Conservation (phyloP, 2,797 vertebrate species). For the Onychomys leucogaster region DNA sequence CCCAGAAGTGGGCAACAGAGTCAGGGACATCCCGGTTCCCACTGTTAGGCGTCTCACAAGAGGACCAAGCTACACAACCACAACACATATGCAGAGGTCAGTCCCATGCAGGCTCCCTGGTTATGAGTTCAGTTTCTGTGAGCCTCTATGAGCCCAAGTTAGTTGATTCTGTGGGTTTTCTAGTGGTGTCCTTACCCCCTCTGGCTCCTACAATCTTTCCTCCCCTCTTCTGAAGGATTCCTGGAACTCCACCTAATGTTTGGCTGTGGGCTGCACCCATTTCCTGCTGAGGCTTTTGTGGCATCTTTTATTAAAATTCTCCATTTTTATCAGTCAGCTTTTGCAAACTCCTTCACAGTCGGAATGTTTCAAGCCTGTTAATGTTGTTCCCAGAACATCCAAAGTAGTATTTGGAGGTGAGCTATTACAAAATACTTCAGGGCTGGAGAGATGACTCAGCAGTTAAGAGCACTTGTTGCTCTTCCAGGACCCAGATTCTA, state of each 20-base stretch:
- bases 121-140: background rate
- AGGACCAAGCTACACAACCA: no score
- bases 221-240: background rate
- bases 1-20: no score
- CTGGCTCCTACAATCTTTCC: background rate
- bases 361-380: background rate
- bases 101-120: background rate
- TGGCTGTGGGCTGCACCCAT: background rate
- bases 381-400: background rate
- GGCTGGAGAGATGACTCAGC: background rate
- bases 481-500: background rate
- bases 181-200: background rate
- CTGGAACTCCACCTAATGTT: background rate
- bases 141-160: background rate
- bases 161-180: background rate
- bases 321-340: background rate
- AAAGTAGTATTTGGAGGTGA: background rate
- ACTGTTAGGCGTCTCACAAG: no score
- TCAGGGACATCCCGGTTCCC: no score
- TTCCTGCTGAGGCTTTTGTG: background rate
- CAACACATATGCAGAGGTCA: no score
- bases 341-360: background rate
- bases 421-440: conserved; percentile 10
- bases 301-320: background rate
- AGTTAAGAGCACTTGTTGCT: background rate